These are phyloP conservation scores for Linurgus olivaceus DNA, from an alignment of 2,797 vertebrate genomes.

Conservation along the genomic window DNA sequence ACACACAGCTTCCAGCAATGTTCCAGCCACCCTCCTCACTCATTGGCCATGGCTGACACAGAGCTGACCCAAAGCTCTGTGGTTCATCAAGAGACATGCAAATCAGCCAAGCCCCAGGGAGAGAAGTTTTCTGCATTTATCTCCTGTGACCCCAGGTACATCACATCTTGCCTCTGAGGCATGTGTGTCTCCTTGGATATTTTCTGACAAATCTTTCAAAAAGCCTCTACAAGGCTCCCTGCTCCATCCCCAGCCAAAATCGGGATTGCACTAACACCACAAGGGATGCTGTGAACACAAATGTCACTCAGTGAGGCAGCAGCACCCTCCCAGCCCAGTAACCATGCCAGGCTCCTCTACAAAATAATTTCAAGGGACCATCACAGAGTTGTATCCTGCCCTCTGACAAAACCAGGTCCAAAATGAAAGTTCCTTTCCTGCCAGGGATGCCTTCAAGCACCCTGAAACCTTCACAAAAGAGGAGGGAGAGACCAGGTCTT, in stretches of 20 bases:
- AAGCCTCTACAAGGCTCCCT: neutral
- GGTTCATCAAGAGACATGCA: neutral
- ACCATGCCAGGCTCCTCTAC: neutral
- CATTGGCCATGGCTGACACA: neutral
- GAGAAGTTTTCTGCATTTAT: neutral
- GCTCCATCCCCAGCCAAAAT: neutral
- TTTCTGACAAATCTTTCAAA: neutral
- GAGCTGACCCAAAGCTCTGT: neutral
- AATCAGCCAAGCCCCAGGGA: neutral
- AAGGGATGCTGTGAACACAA: neutral
- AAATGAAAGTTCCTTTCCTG: neutral
- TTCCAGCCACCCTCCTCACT: neutral
- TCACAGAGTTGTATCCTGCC: neutral
- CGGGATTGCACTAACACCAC: neutral
- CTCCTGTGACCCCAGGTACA: neutral
- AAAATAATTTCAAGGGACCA: neutral
- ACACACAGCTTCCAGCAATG: neutral
- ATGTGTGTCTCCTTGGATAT: accelerated
- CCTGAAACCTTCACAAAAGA: neutral
- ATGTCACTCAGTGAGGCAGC: neutral
- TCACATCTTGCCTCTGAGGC: neutral
- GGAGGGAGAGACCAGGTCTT: neutral
- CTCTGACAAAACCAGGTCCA: neutral
- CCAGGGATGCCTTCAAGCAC: neutral
- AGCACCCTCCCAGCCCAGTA: neutral